Base-by-base conservation (phyloP, 2,113 vertebrate genomes). In the Hiodon alosoides region DNA sequence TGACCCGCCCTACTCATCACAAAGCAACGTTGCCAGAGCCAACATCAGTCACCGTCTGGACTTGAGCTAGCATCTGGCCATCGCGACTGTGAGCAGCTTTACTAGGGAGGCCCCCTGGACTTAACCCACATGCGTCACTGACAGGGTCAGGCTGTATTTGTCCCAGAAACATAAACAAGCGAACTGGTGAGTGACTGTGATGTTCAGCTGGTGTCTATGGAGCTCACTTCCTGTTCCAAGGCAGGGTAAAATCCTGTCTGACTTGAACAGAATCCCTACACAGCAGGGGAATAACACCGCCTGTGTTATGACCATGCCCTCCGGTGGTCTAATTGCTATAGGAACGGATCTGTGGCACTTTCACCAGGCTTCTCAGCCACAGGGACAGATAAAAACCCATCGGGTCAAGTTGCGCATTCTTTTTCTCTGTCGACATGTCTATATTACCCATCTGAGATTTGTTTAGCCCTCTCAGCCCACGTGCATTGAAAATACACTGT, bases 261-360 rank as follows among this genome's bases (percentile, higher is more conserved):
- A 14, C 8, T 31, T 52, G 64, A 75, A 57, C 59, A 53, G 81
- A 80, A 85, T 87, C 86, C 82, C 69, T 78, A 73, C 76, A 54
- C 78, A 77, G 78, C 70, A 57, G 31, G 81, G 48, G 50, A 50
- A 51, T 10, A 0, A 11, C 51, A 58, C 79, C 72, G 57, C 67
- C 74, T 67, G 64, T 78, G 31, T 31, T 31, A 31, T 31, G 31
- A 1, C 31, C 58, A 75, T 13, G 10, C 76, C 71, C 77, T 8
- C 31, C 0, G 75, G 74, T 73, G 0, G 10, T 59, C 53, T 55
- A 62, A 62, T 76, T 59, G n/a, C 67, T 69, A 69, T 60, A 74
- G 48, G 75, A 55, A 69, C 48, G 2, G 5, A 58, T 51, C 68
- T 62, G 73, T 72, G 48, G 59, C 11, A 46, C 17, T 54, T 47